Evolutionary conservation across 1,140 invertebrate genomes (phyloP), one percentile per base, ranked within the genome.

Genomic region (Drosophila bipectinata): DNA sequence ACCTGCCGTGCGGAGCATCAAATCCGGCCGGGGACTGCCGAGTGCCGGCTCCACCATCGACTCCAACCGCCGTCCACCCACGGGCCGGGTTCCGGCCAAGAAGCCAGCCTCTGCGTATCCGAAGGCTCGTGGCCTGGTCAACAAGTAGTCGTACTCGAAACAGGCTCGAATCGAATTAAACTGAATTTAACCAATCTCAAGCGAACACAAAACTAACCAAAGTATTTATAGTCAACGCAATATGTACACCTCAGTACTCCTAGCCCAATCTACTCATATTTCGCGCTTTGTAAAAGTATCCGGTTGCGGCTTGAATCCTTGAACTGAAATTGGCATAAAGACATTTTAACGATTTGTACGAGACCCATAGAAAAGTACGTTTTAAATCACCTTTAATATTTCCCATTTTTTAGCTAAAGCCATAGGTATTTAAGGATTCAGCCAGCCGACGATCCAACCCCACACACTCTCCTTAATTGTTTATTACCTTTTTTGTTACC

Each of bases 21-120:
- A 91, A 56, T 76, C 87, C 45, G 84, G 79, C 55, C 82, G 79
- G 2, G 82, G 82, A 10, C 45, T 87, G 59, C 83, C 88, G 3
- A 82, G 80, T 52, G 60, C 88, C n/a, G 61, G 60, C 0, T 76
- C 83, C 2, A 82, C 82, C 10, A 56, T 91, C 10, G 90, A 91
- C 51, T 88, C 88, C 12, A 90, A 91, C 56, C 73, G 90, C 24
- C 74, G 84, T 47, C 88, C 88, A 51, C 88, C 83, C 41, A 91
- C 87, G 47, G 84, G 87, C 10, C 81, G 83, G 39, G 45, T 76
- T 14, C 73, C 63, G 37, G 45, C 72, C 37, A 92, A 92, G 55
- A 92, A 92, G 58, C 90, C 91, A 18, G 81, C 87, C 8, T 92
- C 91, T 1, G 91, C 91, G 21, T 92, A 91, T 79, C 91, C 91